These are phyloP conservation scores for Siphamia tubifer DNA, from an alignment of 2,113 vertebrate genomes.

Conservation along the genomic window DNA sequence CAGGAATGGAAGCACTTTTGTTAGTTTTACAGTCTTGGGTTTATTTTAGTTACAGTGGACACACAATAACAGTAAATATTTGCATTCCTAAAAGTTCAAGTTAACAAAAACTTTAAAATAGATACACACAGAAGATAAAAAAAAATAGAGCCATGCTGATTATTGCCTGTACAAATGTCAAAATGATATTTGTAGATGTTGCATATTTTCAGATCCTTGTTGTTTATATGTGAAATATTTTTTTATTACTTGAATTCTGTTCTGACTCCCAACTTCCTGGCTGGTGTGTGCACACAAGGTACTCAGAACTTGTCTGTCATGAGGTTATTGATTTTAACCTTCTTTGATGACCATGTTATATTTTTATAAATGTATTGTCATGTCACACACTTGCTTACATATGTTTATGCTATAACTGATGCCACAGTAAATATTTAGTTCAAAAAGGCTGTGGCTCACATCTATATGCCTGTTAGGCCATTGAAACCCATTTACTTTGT, in stretches of 20 bases:
- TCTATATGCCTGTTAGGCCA: neutral
- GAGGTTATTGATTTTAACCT: too few species aligned
- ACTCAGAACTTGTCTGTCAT: too few species aligned
- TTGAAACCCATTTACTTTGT: neutral
- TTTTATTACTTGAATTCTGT: too few species aligned
- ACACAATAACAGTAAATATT: neutral
- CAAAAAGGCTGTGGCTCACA: neutral
- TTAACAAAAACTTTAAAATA: neutral
- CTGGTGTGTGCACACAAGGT: too few species aligned
- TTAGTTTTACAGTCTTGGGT: too few species aligned
- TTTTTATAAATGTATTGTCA: too few species aligned
- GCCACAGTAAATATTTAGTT: neutral
- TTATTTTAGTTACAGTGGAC: too few species aligned
- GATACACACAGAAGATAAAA: neutral
- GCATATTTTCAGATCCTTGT: neutral
- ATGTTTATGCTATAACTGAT: neutral
- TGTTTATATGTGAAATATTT: too few species aligned
- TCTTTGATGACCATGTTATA: too few species aligned
- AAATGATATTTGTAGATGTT: neutral
- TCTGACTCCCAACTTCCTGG: too few species aligned
- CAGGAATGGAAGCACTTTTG: neutral
- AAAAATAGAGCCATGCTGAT: neutral
- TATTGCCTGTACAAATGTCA: neutral
- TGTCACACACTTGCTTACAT: slow-evolving; percentile 1
- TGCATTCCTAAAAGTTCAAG: neutral